Base-by-base conservation (phyloP, 1,140 invertebrate species). In the Hesperophylax magnus region DNA sequence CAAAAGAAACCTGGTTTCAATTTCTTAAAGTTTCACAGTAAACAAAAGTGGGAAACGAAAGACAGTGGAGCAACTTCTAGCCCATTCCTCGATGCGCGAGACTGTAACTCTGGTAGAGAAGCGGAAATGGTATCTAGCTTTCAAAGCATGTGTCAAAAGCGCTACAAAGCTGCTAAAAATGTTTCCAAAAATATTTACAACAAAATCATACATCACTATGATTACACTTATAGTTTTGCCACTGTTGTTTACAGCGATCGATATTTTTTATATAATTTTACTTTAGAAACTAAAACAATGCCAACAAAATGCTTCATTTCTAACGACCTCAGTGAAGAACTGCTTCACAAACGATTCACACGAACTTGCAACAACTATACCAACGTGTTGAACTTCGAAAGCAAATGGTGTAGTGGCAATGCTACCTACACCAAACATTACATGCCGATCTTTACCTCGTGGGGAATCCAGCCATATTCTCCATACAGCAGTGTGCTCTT, bases 171-270 rank as follows among this genome's bases (percentile, higher is more conserved):
- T 81, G 81, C 83, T 14, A 82, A 82, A 79, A 74, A 84, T 17
- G 79, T 63, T 34, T 81, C 83, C 34, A 84, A 83, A 74, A 78
- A 76, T 53, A 84, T 84, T 56, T 84, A 83, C 77, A 83, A 84
- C 65, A 82, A 79, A 56, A 47, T 84, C 27, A 67, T 82, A 14
- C 79, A 82, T 65, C 61, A 76, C 47, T 82, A 83, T 69, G 76
- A 84, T 56, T 84, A 71, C 63, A 63, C 60, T 63, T 77, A 78
- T 34, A 84, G 83, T 71, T 84, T 76, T 81, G 82, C 87, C 71
- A 87, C 86, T 74, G 86, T 88, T 54, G 87, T 88, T n/a, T 89
- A 89, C 86, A 88, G 88, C 84, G 88, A 88, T 86, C 86, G 88
- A 65, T 88, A 88, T 85, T 88, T 88, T 85, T 84, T 86, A 69